Percentiles rank a stretch among this genome's conserved stretches.
These are phyloP conservation scores for Cryptomyrus ogoouensis DNA, from an alignment of 2,113 vertebrate genomes.

Conservation along the genomic window DNA sequence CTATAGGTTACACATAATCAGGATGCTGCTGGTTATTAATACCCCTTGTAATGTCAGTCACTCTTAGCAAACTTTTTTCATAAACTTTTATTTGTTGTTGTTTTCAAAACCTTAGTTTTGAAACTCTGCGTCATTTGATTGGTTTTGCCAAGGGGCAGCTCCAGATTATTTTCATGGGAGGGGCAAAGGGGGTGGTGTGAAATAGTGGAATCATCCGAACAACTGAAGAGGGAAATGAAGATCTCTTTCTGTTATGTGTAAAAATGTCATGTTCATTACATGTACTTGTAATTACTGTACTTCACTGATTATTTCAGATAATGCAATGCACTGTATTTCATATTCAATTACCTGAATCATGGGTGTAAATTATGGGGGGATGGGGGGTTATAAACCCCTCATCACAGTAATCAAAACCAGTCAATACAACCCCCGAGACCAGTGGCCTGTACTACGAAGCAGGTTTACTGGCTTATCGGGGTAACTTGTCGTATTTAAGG, in stretches of 20 bases:
- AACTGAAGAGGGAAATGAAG: background rate
- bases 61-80: background rate
- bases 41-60: background rate
- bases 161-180: background rate
- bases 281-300: background rate
- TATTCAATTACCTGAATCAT: background rate
- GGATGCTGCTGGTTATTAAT: background rate
- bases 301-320: background rate
- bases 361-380: background rate
- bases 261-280: background rate
- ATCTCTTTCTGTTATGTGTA: background rate
- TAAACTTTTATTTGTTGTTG: background rate
- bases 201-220: background rate
- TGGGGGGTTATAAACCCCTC: background rate
- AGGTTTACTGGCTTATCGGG: too few species aligned
- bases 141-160: background rate
- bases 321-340: background rate
- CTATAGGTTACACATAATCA: background rate
- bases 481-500: too few species aligned
- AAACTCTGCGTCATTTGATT: background rate
- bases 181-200: background rate
- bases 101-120: background rate
- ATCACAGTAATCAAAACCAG: background rate
- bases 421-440: too few species aligned
- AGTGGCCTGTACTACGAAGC: too few species aligned